Percentiles rank a stretch among this genome's conserved stretches.
These are phyloP conservation scores for Urosaurus nigricauda DNA, from an alignment of 2,797 vertebrate genomes.

Conservation along the genomic window DNA sequence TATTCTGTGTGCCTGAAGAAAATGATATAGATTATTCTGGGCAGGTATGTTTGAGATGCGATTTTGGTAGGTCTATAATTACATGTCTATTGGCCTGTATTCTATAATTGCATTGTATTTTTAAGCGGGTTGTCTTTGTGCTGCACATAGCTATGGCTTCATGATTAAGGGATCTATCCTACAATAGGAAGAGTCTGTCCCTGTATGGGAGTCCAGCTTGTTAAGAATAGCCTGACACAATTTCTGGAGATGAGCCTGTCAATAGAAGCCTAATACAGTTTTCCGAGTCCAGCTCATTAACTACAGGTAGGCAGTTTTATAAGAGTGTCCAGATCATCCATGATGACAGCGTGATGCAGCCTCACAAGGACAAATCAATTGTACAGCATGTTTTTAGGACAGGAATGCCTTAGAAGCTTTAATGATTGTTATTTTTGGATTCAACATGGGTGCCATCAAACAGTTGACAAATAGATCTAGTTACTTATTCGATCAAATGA, in stretches of 20 bases:
- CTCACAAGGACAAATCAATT: neutral
- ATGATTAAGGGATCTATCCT: neutral
- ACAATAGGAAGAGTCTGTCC: neutral
- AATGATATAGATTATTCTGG: neutral
- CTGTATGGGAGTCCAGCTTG: neutral
- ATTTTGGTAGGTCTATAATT: slow-evolving; percentile 14
- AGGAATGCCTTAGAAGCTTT: neutral
- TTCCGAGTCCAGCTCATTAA: slow-evolving; percentile 3
- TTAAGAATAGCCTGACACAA: slow-evolving; percentile 9
- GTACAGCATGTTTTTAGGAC: neutral
- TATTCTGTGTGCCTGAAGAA: neutral
- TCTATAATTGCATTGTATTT: neutral
- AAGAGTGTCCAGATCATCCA: neutral
- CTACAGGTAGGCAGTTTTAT: slow-evolving; percentile 1
- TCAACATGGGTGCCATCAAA: neutral
- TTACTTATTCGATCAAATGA: neutral
- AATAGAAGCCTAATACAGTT: neutral
- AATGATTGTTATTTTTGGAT: neutral
- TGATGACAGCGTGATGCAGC: slow-evolving; percentile 5
- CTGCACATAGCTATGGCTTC: neutral
- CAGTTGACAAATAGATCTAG: neutral
- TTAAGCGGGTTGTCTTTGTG: neutral
- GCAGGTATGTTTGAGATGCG: neutral
- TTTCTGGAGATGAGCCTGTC: slow-evolving; percentile 7
- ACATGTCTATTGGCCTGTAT: neutral